Evolutionary conservation across 2,797 vertebrate species (phyloP), one percentile per base, ranked within the genome.

Genomic region (Poeciliopsis gracilis): DNA sequence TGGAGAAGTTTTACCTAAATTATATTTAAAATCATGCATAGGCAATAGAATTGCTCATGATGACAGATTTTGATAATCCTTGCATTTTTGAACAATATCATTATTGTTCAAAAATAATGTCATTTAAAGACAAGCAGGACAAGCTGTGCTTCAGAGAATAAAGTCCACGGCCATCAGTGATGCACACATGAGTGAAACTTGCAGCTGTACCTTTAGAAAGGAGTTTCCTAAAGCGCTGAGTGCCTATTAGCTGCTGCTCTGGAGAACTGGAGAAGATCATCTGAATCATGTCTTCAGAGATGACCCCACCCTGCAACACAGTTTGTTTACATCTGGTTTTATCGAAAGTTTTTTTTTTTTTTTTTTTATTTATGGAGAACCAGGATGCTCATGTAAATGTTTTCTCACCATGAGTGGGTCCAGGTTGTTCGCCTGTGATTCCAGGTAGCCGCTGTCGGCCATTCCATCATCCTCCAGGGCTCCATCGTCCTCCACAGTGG

Each of bases 211-310:
- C 98, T 97, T 99, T 99, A 84, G 98, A 99, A 84, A 99, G 97
- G 10, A 99, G 96, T 91, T 99, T 99, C 90, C 98, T 94, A 91
- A 99, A 99, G 83, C 97, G 97, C 91, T 99, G 98, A 18, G 98
- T 99, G 78, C 97, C 98, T 89, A 97, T 97, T 85, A 99, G 97
- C 89, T 99, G 98, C 78, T 99, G 97, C 86, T 98, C 98, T 76
- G 97, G 97, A 82, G 96, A 97, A 87, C 96, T 97, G 36, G 97
- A 99, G 94, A 99, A 99, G 91, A 99, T 99, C 98, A 99, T 98
- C 88, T 99, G 97, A 79, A 96, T 98, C 98, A 99, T 99, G 91
- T 99, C 98, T 57, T 97, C 96, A 36, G 97, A 98, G 90, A 99
- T 99, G 78, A 97, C 97, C 33, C 95, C 96, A 90, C 96, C 96